Conservation (phyloP, 2,113 vertebrate genomes). For the Ptilorrhoa leucosticta region DNA sequence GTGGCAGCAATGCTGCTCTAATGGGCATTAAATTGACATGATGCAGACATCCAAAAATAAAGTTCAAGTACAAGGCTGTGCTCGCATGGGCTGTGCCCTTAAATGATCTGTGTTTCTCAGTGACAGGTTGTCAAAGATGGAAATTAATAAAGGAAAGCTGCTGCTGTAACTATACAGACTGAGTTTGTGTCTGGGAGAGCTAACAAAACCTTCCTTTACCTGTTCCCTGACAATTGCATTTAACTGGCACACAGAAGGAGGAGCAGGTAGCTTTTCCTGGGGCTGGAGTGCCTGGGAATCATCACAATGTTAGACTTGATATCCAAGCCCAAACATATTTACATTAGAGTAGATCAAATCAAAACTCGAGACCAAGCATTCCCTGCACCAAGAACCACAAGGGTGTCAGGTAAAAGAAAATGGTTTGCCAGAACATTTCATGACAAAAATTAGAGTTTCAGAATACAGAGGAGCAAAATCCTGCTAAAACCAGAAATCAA, state of each 20-base stretch:
- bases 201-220: not conserved
- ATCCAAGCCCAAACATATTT: not conserved
- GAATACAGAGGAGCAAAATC: not conserved
- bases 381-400: not conserved
- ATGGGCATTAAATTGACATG: not conserved
- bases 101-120: not conserved
- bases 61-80: not conserved
- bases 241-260: not conserved
- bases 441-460: not conserved
- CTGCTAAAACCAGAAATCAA: not conserved
- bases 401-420: not conserved
- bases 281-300: not conserved
- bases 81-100: not conserved
- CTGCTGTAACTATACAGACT: not conserved
- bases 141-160: not conserved
- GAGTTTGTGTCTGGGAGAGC: not conserved
- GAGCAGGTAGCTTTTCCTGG: not conserved
- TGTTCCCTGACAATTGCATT: not conserved
- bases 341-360: not conserved
- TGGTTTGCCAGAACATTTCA: not conserved
- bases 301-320: not conserved
- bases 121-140: not conserved
- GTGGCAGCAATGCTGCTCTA: not conserved
- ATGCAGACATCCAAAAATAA: not conserved
- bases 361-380: not conserved